Percentiles rank a stretch among this genome's conserved stretches.
phyloP scores from a whole-genome alignment of 2,888 invertebrate species.

The Eustalomyia histrio region DNA sequence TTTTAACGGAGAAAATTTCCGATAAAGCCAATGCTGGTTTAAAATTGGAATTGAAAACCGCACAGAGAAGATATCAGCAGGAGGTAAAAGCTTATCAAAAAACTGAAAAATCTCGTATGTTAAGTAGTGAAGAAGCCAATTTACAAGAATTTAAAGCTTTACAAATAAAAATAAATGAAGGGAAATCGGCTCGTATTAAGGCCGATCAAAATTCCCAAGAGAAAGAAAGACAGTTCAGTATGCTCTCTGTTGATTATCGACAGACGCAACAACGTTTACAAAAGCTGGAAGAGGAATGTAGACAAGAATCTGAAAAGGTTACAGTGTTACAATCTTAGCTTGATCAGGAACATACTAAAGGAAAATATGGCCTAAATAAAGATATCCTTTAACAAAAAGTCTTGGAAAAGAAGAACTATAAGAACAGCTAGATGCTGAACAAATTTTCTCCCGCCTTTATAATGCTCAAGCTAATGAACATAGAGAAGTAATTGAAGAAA shows the following conservation, averaged over 20 bases:
- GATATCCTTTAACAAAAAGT: conserved; percentile 84
- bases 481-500: conserved; percentile 94
- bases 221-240: conserved; percentile 95
- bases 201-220: conserved; percentile 93
- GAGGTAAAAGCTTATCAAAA: conserved; percentile 93
- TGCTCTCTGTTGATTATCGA: conserved; percentile 96
- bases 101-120: conserved; percentile 90
- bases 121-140: conserved; percentile 95
- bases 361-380: conserved; percentile 88
- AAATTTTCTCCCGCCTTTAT: conserved; percentile 96
- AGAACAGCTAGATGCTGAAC: conserved; percentile 96
- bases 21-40: conserved; percentile 92
- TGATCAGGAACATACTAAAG: conserved; percentile 95
- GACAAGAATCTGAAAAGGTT: conserved; percentile 85
- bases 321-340: conserved; percentile 90
- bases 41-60: conserved; percentile 90
- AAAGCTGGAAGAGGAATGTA: conserved; percentile 94
- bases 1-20: conserved; percentile 89
- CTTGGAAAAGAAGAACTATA: conserved; percentile 92
- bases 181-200: conserved; percentile 91
- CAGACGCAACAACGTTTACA: conserved; percentile 94
- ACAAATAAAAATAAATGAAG: conserved; percentile 94
- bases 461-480: conserved; percentile 95
- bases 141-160: conserved; percentile 94
- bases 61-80: conserved; percentile 90